Conservation (phyloP, 2,113 vertebrate genomes). For the Monopterus albus region DNA sequence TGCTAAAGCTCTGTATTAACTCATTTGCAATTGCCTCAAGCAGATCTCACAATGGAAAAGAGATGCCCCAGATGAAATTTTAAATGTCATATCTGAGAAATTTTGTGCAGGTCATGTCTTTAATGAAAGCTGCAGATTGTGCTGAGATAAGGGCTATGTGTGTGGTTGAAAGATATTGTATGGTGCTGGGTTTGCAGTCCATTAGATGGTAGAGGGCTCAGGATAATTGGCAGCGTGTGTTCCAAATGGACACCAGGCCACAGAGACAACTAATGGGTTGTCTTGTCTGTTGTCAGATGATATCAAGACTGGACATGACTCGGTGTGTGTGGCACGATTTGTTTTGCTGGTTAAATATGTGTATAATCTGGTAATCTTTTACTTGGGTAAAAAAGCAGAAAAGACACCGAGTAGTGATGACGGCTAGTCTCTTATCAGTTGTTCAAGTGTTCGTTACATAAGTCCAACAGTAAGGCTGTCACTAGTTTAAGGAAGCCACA, state of each 20-base stretch:
- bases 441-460: no score
- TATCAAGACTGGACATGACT: background rate
- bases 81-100: background rate
- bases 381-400: no score
- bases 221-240: conserved; percentile 2
- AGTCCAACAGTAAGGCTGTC: background rate
- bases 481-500: no score
- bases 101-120: background rate
- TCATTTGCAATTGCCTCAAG: background rate
- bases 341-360: background rate
- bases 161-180: background rate
- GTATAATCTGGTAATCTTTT: no score
- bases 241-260: background rate
- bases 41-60: background rate
- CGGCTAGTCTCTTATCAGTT: no score
- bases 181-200: background rate
- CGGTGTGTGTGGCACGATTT: background rate
- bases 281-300: background rate
- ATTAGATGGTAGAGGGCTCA: no score
- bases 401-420: no score
- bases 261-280: background rate
- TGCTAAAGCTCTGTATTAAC: background rate
- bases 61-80: background rate
- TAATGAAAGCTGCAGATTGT: background rate
- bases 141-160: background rate